phyloP scores from a whole-genome alignment of 2,113 vertebrate species.

The Petaurus breviceps region DNA sequence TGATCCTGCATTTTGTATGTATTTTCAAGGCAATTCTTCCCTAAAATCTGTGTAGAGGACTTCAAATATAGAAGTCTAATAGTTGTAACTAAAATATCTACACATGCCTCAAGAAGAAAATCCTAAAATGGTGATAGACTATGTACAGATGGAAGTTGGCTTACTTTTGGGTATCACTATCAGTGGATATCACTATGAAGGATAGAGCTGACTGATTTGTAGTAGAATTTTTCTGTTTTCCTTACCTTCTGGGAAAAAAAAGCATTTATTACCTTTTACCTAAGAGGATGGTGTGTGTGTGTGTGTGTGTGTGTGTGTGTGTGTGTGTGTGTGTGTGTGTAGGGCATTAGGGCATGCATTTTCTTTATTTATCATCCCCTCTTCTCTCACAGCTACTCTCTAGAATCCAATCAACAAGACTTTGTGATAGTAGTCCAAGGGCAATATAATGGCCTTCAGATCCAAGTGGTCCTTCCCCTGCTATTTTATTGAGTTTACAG shows the following conservation, averaged over 20 bases:
- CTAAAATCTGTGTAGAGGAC: not conserved
- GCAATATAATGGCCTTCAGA: not conserved
- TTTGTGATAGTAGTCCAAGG: not conserved
- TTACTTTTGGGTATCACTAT: not conserved
- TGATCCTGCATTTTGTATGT: not conserved
- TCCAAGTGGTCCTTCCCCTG: not conserved
- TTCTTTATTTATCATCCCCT: not conserved
- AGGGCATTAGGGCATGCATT: not conserved
- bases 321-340: too few relatives aligned
- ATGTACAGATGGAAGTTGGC: not conserved
- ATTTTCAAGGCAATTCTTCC: not conserved
- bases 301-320: too few relatives aligned
- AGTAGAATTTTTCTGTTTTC: not conserved
- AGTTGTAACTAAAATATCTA: not conserved
- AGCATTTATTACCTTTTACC: not conserved
- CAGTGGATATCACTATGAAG: not conserved
- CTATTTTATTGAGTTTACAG: not conserved
- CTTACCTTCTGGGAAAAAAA: not conserved
- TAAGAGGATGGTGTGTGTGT: not conserved
- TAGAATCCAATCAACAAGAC: not conserved
- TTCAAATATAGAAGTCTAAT: not conserved
- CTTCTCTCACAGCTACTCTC: not conserved
- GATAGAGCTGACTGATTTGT: not conserved
- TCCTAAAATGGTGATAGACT: not conserved
- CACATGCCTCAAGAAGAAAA: not conserved